Evolutionary conservation across 2,113 vertebrate species (phyloP).

Genomic region (Leptodactylus fuscus): DNA sequence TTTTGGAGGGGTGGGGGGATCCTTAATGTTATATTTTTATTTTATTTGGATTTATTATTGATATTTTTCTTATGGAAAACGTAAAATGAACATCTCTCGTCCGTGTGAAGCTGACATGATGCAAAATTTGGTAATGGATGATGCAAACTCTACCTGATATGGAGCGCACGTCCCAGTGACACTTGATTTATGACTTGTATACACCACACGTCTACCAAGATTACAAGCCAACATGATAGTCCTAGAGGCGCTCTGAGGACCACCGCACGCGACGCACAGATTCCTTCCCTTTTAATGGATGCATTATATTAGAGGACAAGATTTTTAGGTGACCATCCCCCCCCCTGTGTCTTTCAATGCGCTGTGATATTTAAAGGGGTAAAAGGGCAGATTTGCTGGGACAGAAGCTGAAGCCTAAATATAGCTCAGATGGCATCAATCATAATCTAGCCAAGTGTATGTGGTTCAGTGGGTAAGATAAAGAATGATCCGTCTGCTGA

Average conservation of each 20-base stretch:
- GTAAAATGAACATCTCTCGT: background rate
- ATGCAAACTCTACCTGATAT: background rate
- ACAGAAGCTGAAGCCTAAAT: slow-evolving; percentile 2
- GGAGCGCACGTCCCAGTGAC: background rate
- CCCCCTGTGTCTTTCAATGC: background rate
- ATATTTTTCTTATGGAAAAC: background rate
- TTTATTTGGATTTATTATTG: background rate
- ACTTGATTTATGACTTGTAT: background rate
- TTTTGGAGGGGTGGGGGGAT: background rate
- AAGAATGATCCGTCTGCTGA: background rate
- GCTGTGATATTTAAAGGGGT: background rate
- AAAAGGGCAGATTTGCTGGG: background rate
- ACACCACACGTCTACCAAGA: too few relatives aligned
- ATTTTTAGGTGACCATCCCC: background rate
- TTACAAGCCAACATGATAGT: background rate
- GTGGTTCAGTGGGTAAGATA: background rate
- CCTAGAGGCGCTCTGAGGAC: background rate
- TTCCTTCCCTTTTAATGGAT: background rate
- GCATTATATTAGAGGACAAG: background rate
- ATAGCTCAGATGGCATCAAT: background rate
- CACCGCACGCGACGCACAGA: background rate
- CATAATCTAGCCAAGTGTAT: background rate
- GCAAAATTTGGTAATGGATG: background rate
- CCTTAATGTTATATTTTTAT: background rate
- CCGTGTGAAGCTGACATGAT: background rate